Evolutionary conservation across 2,888 invertebrate species (phyloP).

Genomic region (Heliconius ismenius): DNA sequence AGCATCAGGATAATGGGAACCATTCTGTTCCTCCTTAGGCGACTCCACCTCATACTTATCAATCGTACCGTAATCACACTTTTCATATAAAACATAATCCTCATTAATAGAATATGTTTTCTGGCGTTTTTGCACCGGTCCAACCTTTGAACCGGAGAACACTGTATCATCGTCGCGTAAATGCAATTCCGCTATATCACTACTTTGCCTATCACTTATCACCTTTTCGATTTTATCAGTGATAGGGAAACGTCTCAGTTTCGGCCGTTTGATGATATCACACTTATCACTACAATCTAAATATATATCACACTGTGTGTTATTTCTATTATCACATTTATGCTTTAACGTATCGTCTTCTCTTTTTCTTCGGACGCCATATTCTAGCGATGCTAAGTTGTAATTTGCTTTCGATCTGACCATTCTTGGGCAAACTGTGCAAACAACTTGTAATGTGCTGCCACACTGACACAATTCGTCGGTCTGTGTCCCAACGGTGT

Average conservation of each 20-base stretch:
- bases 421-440: constrained; percentile 62
- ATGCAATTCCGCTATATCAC: constrained; percentile 68
- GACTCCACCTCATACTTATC: constrained; percentile 62
- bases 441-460: constrained; percentile 55
- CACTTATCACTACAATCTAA: constrained; percentile 54
- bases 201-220: constrained; percentile 63
- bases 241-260: constrained; percentile 66
- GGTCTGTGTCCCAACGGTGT: constrained; percentile 70
- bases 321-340: constrained; percentile 77
- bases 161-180: constrained; percentile 70
- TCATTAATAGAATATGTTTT: constrained; percentile 70
- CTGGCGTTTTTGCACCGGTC: constrained; percentile 59
- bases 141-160: constrained; percentile 59
- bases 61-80: constrained; percentile 74
- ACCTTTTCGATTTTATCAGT: constrained; percentile 68
- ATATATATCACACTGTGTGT: constrained; percentile 63
- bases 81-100: constrained; percentile 70
- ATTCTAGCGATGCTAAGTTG: constrained; percentile 60
- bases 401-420: constrained; percentile 72
- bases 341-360: constrained; percentile 67
- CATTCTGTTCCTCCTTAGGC: constrained; percentile 55
- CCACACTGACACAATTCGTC: constrained; percentile 73
- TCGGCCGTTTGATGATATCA: constrained; percentile 69
- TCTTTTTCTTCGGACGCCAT: constrained; percentile 59
- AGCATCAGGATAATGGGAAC: constrained; percentile 60